Evolutionary conservation across 2,113 vertebrate species (phyloP).

Genomic region (Puffinus mauretanicus): DNA sequence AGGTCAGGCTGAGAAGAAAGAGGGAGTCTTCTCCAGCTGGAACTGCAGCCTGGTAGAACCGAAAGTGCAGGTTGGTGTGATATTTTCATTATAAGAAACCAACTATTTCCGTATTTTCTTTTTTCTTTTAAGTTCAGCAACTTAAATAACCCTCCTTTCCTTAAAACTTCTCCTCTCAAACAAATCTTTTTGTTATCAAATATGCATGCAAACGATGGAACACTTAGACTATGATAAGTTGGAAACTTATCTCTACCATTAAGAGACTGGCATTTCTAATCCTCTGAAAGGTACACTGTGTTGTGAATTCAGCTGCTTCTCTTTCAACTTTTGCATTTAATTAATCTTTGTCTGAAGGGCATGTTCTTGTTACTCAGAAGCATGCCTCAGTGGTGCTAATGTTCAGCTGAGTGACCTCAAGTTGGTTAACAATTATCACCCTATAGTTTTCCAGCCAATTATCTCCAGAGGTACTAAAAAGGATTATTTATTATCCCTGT

Average conservation of each 20-base stretch:
- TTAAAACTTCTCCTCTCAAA: slow-evolving; percentile 35
- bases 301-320: slow-evolving; percentile 53
- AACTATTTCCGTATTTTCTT: background rate
- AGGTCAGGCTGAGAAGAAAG: background rate
- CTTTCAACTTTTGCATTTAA: slow-evolving; percentile 66
- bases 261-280: slow-evolving; percentile 4
- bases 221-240: slow-evolving; percentile 16
- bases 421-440: slow-evolving; percentile 62
- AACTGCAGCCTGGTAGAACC: background rate
- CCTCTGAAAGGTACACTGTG: slow-evolving; percentile 3
- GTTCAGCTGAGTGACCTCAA: slow-evolving; percentile 54
- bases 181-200: slow-evolving; percentile 6
- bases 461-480: slow-evolving; percentile 51
- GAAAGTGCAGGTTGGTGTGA: background rate
- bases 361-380: slow-evolving; percentile 50
- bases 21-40: background rate
- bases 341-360: slow-evolving; percentile 66
- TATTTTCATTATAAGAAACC: slow-evolving; percentile 34
- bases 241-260: slow-evolving; percentile 10
- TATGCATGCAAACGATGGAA: background rate
- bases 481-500: slow-evolving; percentile 50
- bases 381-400: slow-evolving; percentile 59
- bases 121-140: background rate
- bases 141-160: background rate
- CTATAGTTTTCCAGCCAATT: slow-evolving; percentile 55